Percentiles rank a stretch among this genome's conserved stretches.
Conservation (phyloP, 2,888 invertebrate species). For the Netelia virgata region DNA sequence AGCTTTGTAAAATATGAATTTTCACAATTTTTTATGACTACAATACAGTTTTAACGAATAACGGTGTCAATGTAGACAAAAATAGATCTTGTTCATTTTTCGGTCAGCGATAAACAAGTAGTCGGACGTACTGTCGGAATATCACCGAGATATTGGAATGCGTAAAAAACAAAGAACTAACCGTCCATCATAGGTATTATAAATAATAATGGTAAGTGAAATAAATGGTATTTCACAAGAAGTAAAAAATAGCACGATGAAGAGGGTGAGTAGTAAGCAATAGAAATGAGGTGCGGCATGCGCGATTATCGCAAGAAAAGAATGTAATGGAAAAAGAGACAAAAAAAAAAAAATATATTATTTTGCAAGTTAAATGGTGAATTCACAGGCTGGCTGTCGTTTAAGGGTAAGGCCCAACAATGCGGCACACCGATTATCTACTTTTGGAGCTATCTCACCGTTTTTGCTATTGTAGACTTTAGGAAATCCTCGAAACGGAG, state of each 20-base stretch:
- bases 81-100: neutral
- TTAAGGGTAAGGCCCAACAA: slow-evolving; percentile 64
- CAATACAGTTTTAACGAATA: no score
- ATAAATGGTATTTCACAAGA: neutral
- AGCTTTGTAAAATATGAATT: no score
- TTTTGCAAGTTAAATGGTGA: slow-evolving; percentile 5
- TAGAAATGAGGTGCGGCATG: slow-evolving; percentile 13
- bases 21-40: no score
- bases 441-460: slow-evolving; percentile 82
- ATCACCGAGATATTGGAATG: neutral
- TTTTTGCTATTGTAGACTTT: slow-evolving; percentile 90
- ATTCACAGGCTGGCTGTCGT: slow-evolving; percentile 56
- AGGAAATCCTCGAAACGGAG: slow-evolving; percentile 88
- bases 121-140: neutral
- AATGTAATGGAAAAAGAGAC: slow-evolving; percentile 28
- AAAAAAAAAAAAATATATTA: slow-evolving; percentile 3
- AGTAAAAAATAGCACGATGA: neutral
- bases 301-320: neutral
- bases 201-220: neutral
- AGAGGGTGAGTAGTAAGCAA: neutral
- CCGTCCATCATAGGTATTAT: neutral
- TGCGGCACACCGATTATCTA: slow-evolving; percentile 46
- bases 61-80: neutral
- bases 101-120: neutral
- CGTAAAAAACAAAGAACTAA: neutral